A percentile compares a stretch with the other conserved stretches of the same genome.
These are phyloP conservation scores for Pterophyllum scalare DNA, from an alignment of 2,113 vertebrate species.

Conservation along the genomic window DNA sequence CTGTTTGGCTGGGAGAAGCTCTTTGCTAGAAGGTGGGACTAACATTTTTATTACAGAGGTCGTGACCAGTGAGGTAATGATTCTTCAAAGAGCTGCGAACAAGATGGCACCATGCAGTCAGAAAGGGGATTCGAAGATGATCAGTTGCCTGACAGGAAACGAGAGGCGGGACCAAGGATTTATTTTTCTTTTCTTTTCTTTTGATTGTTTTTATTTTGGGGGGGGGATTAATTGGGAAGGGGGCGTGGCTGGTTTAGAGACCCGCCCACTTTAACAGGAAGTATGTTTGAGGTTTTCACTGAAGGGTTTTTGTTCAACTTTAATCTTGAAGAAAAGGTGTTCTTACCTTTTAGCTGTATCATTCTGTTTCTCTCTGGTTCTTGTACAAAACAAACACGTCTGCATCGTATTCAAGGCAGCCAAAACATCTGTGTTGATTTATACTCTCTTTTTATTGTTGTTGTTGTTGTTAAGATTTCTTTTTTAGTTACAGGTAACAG, in stretches of 20 bases:
- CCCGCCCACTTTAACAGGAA: neutral
- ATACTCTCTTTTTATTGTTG: constrained; percentile 10
- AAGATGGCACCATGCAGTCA: neutral
- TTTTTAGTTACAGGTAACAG: constrained; percentile 13
- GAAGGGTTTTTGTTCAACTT: constrained; percentile 31
- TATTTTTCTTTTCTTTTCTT: neutral
- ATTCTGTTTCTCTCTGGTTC: constrained; percentile 29
- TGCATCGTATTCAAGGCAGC: constrained; percentile 44
- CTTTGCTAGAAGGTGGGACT: constrained; percentile 5
- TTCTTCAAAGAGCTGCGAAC: constrained; percentile 15
- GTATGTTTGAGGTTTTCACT: constrained; percentile 1
- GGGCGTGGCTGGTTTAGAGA: neutral
- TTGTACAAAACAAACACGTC: constrained; percentile 40
- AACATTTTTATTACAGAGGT: neutral
- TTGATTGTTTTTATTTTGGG: neutral
- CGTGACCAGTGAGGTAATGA: neutral
- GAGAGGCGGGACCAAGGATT: neutral
- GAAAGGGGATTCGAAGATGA: neutral
- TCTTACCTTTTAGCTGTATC: constrained; percentile 49
- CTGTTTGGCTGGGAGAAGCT: constrained; percentile 10
- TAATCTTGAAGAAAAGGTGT: constrained; percentile 51
- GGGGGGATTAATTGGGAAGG: too few species aligned
- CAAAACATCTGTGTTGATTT: constrained; percentile 46
- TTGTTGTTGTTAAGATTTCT: neutral
- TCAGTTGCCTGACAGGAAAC: neutral